Conservation (phyloP, 2,888 invertebrate species). For the Melieria picta region DNA sequence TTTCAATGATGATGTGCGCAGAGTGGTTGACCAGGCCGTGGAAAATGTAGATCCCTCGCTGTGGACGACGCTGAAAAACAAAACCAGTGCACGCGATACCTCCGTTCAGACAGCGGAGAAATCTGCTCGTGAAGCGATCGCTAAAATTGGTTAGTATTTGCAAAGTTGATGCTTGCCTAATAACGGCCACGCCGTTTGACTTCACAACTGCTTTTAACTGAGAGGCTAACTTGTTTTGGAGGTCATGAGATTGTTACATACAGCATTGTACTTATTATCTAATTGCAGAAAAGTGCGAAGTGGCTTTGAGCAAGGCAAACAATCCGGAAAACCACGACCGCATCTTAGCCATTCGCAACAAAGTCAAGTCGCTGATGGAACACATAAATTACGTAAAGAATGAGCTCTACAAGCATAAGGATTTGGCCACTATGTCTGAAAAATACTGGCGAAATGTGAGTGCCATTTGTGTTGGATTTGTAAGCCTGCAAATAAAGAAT, state of each 20-base stretch:
- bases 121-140: constrained; percentile 70
- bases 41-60: constrained; percentile 71
- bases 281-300: constrained; percentile 58
- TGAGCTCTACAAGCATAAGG: constrained; percentile 70
- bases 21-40: constrained; percentile 72
- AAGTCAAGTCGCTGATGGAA: constrained; percentile 69
- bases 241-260: background rate
- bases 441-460: constrained; percentile 84
- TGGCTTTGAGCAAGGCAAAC: constrained; percentile 58
- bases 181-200: background rate
- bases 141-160: constrained; percentile 68
- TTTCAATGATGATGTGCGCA: constrained; percentile 67
- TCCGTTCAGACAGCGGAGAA: constrained; percentile 70
- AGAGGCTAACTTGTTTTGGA: too few species aligned
- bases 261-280: background rate
- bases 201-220: too few species aligned
- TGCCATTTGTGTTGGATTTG: background rate
- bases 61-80: constrained; percentile 71
- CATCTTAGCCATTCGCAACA: constrained; percentile 68
- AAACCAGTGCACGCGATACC: constrained; percentile 70
- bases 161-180: background rate
- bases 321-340: constrained; percentile 60
- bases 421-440: constrained; percentile 74
- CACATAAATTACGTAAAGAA: constrained; percentile 73
- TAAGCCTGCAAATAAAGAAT: background rate